Evolutionary conservation across 1,140 invertebrate genomes (phyloP), one percentile per base, ranked within the genome.

Genomic region (Calliphora vicina): DNA sequence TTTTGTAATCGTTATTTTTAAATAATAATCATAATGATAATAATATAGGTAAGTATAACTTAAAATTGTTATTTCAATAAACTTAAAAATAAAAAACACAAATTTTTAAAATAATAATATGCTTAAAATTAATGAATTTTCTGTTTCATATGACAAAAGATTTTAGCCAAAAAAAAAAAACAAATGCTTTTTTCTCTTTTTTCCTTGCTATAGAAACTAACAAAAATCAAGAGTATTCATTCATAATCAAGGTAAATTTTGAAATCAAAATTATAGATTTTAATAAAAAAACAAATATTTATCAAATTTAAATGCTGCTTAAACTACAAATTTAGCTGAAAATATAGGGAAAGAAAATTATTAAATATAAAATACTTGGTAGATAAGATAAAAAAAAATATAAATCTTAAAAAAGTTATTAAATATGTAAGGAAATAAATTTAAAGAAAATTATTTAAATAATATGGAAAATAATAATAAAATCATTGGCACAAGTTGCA

Each of bases 401-500:
- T n/a, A n/a, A n/a, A 1, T 12, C 15, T 76, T n/a, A 76, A 76
- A n/a, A 20, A 3, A 73, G 10, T n/a, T n/a, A n/a, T n/a, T n/a
- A 57, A 73, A 76, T 17, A 76, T 76, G 42, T 42, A n/a, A n/a
- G 6, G 35, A 35, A 50, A 50, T 17, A 50, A 50, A 50, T 17
- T 17, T 50, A 50, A 15, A 50, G 45, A 50, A 12, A 13, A 50
- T 35, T 35, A 50, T 15, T 50, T 43, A 43, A 50, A 50, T 50
- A 50, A 50, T 35, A 50, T 15, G 45, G 45, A 50, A 50, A 50
- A 20, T 78, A 43, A 43, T 78, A 43, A 71, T 80, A 87, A 81
- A 83, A 89, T 89, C 87, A 89, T 89, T 89, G 88, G 88, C 88
- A 89, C 88, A 89, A 89, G 87, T 89, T 89, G 88, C 88, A 89